phyloP scores from a whole-genome alignment of 2,797 vertebrate genomes.

The Cuniculus paca region DNA sequence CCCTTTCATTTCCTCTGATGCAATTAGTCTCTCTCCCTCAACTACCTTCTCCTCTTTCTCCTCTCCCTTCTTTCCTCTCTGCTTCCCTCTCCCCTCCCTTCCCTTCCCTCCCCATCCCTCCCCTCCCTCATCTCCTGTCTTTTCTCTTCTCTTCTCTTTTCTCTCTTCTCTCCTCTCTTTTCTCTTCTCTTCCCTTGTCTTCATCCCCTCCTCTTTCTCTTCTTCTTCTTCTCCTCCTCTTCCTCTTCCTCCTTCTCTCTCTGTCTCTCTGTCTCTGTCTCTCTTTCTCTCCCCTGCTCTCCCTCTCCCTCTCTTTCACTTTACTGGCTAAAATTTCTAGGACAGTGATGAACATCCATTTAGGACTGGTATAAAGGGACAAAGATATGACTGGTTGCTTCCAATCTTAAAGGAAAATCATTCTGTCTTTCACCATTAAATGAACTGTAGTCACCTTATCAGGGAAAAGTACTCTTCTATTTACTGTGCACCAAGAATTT shows the following conservation, averaged over 20 bases:
- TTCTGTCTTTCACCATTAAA: neutral
- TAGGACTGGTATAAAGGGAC: neutral
- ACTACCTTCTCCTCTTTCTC: accelerated
- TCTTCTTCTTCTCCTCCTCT: no score
- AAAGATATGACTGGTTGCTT: neutral
- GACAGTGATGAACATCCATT: neutral
- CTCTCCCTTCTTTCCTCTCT: neutral
- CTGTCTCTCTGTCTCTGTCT: accelerated
- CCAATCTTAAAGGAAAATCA: neutral
- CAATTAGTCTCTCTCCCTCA: neutral
- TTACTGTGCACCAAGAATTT: neutral
- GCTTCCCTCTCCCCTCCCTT: no score
- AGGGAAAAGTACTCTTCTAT: neutral
- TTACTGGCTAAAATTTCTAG: neutral
- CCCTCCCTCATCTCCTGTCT: no score
- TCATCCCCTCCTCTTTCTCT: no score
- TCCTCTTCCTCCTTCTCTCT: neutral
- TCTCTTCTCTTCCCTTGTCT: no score
- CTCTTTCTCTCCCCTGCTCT: neutral
- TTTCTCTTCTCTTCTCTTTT: no score
- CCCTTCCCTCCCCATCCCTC: neutral
- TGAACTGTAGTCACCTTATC: neutral
- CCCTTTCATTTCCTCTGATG: neutral
- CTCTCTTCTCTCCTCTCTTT: no score
- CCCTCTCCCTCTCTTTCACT: no score